Evolutionary conservation across 2,888 invertebrate species (phyloP), one percentile per base, ranked within the genome.

Genomic region (Pseudococcus longispinus): DNA sequence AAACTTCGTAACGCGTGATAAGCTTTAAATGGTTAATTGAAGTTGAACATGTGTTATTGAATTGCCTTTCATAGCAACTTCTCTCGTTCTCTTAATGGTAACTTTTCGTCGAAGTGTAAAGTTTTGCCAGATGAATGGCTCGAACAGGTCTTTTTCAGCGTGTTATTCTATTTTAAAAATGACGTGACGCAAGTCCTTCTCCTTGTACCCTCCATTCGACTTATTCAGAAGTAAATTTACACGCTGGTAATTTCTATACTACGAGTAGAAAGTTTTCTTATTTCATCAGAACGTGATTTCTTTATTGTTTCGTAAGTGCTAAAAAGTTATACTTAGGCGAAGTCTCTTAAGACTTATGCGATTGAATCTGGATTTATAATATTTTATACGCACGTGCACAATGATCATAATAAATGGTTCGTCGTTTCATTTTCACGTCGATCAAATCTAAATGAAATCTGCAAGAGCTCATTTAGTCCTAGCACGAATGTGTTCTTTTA

Each of bases 1-100:
- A 60, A 60, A 60, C 60, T 60, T 60, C 60, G 60, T 60, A 60
- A 60, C 60, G 9, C 60, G 60, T 60, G 60, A 60, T 60, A 60
- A 60, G 60, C 60, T 60, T 60, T 60, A 60, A 60, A 60, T 60
- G 60, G 23, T 20, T 60, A 60, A 60, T 60, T 60, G 1, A 60
- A 60, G 60, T 60, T 60, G 23, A 60, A 60, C 60, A 60, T 60
- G 60, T 60, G 60, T 60, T 60, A 60, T 23, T 60, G 60, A 60
- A 23, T 60, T 60, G 60, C 60, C 60, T 51, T 51, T 51, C 51
- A 51, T 51, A 13, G 15, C 3, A 51, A 60, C 60, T 23, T 60
- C 55, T 6, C 18, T 18, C 55, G 20, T 55, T 55, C 55, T 18
- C n/a, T 55, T 3, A n/a, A n/a, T n/a, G 9, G 60, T 51, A n/a